Evolutionary conservation across 2,797 vertebrate species (phyloP).

Genomic region (Rhinatrema bivittatum): DNA sequence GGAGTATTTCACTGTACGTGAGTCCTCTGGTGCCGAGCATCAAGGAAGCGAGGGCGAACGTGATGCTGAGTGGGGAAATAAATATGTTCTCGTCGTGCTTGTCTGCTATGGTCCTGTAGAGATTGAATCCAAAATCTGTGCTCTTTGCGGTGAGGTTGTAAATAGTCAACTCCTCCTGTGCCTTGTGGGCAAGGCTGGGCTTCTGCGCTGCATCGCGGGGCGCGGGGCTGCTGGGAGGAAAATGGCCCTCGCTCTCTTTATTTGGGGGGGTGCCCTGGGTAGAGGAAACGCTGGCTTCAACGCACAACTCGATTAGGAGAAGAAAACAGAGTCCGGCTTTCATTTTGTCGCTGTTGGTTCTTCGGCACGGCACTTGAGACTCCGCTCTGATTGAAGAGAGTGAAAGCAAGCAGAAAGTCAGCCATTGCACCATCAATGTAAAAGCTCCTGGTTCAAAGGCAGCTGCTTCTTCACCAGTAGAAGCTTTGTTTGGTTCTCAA

Average conservation of each 20-base stretch:
- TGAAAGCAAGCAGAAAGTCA: background rate
- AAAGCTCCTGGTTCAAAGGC: too few relatives aligned
- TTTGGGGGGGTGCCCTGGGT: background rate
- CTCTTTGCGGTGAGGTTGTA: constrained; percentile 66
- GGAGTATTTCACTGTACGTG: constrained; percentile 63
- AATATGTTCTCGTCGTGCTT: constrained; percentile 77
- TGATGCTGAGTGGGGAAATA: constrained; percentile 78
- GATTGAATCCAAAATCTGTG: constrained; percentile 77
- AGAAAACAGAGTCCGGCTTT: background rate
- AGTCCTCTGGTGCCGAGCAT: constrained; percentile 60
- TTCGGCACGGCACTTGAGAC: background rate
- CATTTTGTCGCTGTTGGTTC: background rate
- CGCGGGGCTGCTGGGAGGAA: background rate
- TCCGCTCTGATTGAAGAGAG: constrained; percentile 7
- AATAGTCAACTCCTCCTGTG: background rate
- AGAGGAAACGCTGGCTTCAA: constrained; percentile 1
- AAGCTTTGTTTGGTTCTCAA: too few relatives aligned
- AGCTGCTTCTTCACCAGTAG: too few relatives aligned
- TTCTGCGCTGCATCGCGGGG: background rate
- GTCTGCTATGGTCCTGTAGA: constrained; percentile 76
- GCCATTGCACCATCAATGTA: too few relatives aligned
- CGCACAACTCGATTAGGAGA: constrained; percentile 19
- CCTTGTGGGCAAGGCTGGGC: background rate
- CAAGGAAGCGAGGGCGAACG: constrained; percentile 61
- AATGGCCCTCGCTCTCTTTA: constrained; percentile 1